Evolutionary conservation across 2,888 invertebrate genomes (phyloP).

Genomic region (Rutpela maculata): DNA sequence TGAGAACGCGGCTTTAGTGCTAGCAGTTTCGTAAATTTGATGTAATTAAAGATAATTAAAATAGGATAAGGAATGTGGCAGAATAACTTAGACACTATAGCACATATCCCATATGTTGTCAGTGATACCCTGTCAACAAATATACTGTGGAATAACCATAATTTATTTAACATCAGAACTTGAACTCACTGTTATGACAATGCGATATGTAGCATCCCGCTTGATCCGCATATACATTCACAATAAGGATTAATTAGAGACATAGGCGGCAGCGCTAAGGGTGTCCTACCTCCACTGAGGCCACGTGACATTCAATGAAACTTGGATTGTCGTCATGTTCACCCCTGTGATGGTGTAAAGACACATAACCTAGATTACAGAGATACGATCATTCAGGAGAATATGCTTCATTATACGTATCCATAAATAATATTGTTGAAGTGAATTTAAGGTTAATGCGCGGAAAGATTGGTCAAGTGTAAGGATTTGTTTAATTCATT

Average conservation of each 20-base stretch:
- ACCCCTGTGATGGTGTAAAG: conserved; percentile 23
- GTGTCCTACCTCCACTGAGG: conserved; percentile 29
- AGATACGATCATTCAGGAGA: conserved; percentile 48
- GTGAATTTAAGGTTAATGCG: conserved; percentile 43
- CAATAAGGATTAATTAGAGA: conserved; percentile 47
- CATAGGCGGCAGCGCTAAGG: conserved; percentile 38
- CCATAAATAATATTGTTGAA: conserved; percentile 47
- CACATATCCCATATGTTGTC: too few species aligned
- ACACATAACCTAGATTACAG: conserved; percentile 41
- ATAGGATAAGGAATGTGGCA: too few species aligned
- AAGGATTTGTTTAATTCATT: conserved; percentile 14
- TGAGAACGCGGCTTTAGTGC: too few species aligned
- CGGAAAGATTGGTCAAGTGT: conserved; percentile 37
- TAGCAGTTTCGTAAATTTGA: too few species aligned
- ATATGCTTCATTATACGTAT: conserved; percentile 49
- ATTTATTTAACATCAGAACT: too few species aligned
- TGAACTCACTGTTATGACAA: too few species aligned
- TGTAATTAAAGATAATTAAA: too few species aligned
- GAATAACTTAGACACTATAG: too few species aligned
- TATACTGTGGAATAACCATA: too few species aligned
- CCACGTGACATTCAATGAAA: conserved; percentile 43
- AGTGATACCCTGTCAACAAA: too few species aligned
- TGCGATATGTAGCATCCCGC: background rate
- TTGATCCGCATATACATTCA: conserved; percentile 27
- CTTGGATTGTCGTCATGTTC: conserved; percentile 17